Evolutionary conservation across 2,888 invertebrate species (phyloP).

Genomic region (Machimus rusticus): DNA sequence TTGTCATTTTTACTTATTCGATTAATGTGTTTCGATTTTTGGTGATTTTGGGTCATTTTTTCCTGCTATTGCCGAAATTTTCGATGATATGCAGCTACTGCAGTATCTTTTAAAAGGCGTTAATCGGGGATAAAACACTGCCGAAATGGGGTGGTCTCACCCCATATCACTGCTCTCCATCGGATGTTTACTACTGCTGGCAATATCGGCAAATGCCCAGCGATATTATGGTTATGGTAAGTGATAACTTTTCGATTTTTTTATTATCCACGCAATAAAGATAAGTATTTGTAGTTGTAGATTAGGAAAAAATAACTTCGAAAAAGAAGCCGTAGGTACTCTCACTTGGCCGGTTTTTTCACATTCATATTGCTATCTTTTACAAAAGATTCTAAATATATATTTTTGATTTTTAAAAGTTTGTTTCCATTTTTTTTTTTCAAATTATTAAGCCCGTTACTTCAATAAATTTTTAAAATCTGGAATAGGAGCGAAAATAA

Average conservation of each 20-base stretch:
- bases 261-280: too few relatives aligned
- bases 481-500: too few relatives aligned
- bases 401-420: too few relatives aligned
- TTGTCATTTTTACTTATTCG: not conserved
- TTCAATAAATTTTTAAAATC: too few relatives aligned
- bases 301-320: too few relatives aligned
- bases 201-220: not conserved
- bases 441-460: too few relatives aligned
- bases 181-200: slow-evolving; percentile 40
- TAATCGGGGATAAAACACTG: not conserved
- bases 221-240: slow-evolving; percentile 19
- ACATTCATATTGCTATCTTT: too few relatives aligned
- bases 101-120: not conserved
- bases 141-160: slow-evolving; percentile 55
- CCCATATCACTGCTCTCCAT: slow-evolving; percentile 51
- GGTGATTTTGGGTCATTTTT: not conserved
- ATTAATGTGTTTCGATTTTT: not conserved
- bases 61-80: not conserved
- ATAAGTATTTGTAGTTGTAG: too few relatives aligned
- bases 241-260: not conserved
- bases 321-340: too few relatives aligned
- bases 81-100: not conserved
- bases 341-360: too few relatives aligned
- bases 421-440: too few relatives aligned
- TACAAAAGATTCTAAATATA: too few relatives aligned